phyloP scores from a whole-genome alignment of 2,113 vertebrate species.

The Tiliqua scincoides region DNA sequence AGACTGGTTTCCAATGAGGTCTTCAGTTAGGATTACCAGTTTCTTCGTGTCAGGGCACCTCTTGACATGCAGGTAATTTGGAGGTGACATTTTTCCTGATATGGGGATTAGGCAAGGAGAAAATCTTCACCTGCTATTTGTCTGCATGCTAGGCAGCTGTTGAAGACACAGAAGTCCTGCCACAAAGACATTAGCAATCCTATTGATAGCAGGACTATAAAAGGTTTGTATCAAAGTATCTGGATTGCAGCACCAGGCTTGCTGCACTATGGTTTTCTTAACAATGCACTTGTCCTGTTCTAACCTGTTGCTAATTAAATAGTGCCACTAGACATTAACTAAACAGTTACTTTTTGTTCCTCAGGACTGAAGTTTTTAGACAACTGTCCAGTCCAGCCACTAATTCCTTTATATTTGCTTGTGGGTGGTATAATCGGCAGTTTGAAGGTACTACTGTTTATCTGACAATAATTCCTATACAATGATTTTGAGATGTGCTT shows the following conservation, averaged over 20 bases:
- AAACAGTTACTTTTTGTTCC: constrained; percentile 45
- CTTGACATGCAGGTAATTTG: not conserved
- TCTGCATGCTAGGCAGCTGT: not conserved
- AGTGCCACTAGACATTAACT: not conserved
- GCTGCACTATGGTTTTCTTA: not conserved
- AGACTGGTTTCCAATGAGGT: not conserved
- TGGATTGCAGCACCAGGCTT: not conserved
- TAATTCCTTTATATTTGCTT: constrained; percentile 77
- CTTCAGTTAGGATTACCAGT: not conserved
- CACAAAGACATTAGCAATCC: not conserved
- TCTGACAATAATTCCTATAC: constrained; percentile 41
- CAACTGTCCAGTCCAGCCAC: constrained; percentile 73
- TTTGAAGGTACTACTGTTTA: constrained; percentile 73
- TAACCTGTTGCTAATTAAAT: constrained; percentile 12
- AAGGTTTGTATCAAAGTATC: not conserved
- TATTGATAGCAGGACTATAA: not conserved
- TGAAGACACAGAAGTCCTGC: not conserved
- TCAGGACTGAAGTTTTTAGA: constrained; percentile 78
- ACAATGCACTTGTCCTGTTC: not conserved
- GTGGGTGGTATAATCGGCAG: constrained; percentile 73
- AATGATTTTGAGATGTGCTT: constrained; percentile 10
- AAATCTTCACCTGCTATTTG: not conserved
- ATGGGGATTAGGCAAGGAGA: no score
- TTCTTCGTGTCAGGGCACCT: not conserved
- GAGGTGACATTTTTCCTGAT: not conserved